Evolutionary conservation across 2,797 vertebrate genomes (phyloP).

Genomic region (Lophotriccus pileatus): DNA sequence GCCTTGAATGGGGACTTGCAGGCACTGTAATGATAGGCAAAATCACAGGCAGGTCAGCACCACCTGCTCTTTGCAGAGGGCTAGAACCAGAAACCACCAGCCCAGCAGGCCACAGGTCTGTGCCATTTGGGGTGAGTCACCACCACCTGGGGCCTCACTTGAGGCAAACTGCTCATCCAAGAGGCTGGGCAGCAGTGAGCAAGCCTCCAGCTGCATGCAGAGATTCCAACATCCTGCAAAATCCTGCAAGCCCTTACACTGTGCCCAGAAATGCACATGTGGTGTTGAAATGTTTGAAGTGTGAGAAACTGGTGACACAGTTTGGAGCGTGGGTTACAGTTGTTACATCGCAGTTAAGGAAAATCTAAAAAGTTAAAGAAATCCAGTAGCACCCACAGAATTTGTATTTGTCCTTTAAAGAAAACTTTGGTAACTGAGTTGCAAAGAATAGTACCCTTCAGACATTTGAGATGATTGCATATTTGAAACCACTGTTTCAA

Average conservation of each 20-base stretch:
- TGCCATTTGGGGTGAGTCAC: background rate
- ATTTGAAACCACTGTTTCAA: constrained; percentile 8
- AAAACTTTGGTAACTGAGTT: background rate
- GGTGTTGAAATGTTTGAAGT: background rate
- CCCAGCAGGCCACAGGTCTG: background rate
- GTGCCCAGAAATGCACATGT: background rate
- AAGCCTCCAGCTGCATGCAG: background rate
- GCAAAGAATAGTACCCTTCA: background rate
- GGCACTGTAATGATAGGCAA: fast-evolving
- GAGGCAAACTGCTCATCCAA: background rate
- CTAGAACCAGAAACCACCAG: background rate
- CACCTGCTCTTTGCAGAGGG: background rate
- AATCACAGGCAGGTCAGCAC: background rate
- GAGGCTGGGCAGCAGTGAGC: fast-evolving
- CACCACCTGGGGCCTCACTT: background rate
- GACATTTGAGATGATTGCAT: background rate
- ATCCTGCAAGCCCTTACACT: background rate
- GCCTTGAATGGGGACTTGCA: background rate
- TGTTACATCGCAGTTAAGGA: background rate
- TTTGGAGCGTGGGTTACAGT: background rate
- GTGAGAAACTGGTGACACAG: background rate
- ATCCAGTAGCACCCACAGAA: background rate
- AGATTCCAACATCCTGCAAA: background rate
- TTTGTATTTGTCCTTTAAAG: background rate
- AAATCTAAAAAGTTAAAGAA: background rate